Base-by-base conservation (phyloP, 92 coral and sea anemone species). In the Siderastrea siderea region DNA sequence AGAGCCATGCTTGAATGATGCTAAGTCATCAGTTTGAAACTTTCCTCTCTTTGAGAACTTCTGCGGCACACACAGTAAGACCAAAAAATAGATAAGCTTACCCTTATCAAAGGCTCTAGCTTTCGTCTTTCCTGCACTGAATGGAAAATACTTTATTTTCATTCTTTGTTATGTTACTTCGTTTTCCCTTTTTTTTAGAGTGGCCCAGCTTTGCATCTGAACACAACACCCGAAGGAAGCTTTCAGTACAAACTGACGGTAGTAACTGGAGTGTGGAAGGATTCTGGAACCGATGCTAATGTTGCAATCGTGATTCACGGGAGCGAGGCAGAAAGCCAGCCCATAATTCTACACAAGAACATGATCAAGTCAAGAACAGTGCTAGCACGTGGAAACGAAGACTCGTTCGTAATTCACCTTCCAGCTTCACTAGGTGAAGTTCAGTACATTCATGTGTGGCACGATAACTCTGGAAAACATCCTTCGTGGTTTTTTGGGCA, bases 251-350 rank as follows among this genome's bases (percentile, higher is more conserved):
- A 91, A 13, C 61, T 95, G 71, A 84, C 88, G 19, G 84, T 95
- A 45, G 67, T 55, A 8, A 95, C 98, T 3, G 98, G 98, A 1
- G 94, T 93, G 11, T 95, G 98, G 98, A 91, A 83, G 49, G 84
- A 85, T 10, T 93, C 90, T 76, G 98, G 98, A 45, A 95, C 98
- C 19, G 94, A 95, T 44, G 93, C 96, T 48, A 82, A 84, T 49
- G 96, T 95, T 83, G 92, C 93, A 86, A 88, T 95, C 77, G 98
- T 84, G 72, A 95, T 95, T 57, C 92, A 95, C 72, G 98, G 98
- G 79, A 90, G 71, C 84, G 96, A 95, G 81, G 92, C 93, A 6
- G 86, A 85, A 50, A 95, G 98, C 65, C 86, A 93, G 53, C 93
- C 91, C 26, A 93, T 95, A 72, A 64, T 91, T 47, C 80, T 95